Conservation (phyloP, 2,797 vertebrate species). For the Cirrhinus molitorella region DNA sequence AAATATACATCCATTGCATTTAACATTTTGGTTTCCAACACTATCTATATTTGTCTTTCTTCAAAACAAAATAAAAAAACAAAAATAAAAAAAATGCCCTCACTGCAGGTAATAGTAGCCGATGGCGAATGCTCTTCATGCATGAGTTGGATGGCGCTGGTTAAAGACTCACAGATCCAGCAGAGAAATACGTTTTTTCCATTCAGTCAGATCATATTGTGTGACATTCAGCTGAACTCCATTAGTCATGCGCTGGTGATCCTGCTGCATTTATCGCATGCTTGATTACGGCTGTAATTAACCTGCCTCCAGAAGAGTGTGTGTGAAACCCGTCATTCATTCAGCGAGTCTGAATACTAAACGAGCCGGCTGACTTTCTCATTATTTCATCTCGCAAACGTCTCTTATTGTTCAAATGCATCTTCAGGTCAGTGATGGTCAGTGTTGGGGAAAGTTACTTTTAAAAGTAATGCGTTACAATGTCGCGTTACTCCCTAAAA, state of each 20-base stretch:
- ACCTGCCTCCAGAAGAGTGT: not conserved
- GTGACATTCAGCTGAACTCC: conserved; percentile 22
- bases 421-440: not conserved
- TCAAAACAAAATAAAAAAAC: too few relatives aligned
- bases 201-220: not conserved
- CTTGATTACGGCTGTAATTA: conserved; percentile 19
- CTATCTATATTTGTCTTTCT: not conserved
- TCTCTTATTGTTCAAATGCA: not conserved
- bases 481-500: too few relatives aligned
- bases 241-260: conserved; percentile 1
- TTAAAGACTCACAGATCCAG: not conserved
- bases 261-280: not conserved
- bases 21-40: not conserved
- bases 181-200: not conserved
- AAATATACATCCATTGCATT: not conserved
- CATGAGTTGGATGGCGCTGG: not conserved
- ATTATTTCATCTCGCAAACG: conserved; percentile 1
- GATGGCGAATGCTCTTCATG: not conserved
- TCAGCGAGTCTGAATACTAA: not conserved
- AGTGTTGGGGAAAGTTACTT: too few relatives aligned
- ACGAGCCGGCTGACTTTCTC: too few relatives aligned
- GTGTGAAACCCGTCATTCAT: not conserved
- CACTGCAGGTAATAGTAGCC: not conserved
- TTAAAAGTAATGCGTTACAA: too few relatives aligned
- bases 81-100: not conserved